Conservation (phyloP, 2,888 invertebrate species). For the Exephanes ischioxanthus region DNA sequence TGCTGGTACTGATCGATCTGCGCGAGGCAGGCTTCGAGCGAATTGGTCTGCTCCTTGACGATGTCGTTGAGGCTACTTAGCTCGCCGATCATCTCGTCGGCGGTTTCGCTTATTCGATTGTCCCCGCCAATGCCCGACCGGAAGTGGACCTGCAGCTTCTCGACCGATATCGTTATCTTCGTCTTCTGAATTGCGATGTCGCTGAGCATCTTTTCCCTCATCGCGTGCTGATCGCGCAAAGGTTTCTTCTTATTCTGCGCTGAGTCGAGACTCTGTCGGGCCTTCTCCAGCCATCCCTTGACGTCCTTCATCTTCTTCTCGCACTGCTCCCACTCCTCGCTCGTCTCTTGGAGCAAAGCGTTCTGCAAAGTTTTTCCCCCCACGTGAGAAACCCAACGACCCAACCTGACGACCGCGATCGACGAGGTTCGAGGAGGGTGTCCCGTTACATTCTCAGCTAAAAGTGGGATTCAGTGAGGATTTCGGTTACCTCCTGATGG, state of each 20-base stretch:
- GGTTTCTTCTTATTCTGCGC: conserved; percentile 95
- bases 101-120: conserved; percentile 90
- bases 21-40: conserved; percentile 91
- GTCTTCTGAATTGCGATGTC: conserved; percentile 96
- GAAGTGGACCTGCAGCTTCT: conserved; percentile 97
- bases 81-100: conserved; percentile 89
- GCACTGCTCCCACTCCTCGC: conserved; percentile 98
- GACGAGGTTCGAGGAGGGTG: too few relatives aligned
- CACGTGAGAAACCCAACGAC: not conserved
- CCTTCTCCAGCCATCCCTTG: conserved; percentile 95
- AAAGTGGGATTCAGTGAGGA: too few relatives aligned
- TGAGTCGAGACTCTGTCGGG: conserved; percentile 91
- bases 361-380: conserved; percentile 87
- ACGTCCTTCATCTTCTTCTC: conserved; percentile 97
- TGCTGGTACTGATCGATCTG: conserved; percentile 96
- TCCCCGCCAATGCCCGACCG: conserved; percentile 93
- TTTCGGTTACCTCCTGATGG: too few relatives aligned
- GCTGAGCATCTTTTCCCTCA: conserved; percentile 94
- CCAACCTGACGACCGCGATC: too few relatives aligned
- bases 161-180: conserved; percentile 94
- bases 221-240: conserved; percentile 93
- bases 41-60: conserved; percentile 88
- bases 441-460: too few relatives aligned
- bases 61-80: conserved; percentile 89
- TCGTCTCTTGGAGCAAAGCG: conserved; percentile 94